These are phyloP conservation scores for Cloeon dipterum DNA, from an alignment of 2,888 invertebrate species.

Conservation along the genomic window DNA sequence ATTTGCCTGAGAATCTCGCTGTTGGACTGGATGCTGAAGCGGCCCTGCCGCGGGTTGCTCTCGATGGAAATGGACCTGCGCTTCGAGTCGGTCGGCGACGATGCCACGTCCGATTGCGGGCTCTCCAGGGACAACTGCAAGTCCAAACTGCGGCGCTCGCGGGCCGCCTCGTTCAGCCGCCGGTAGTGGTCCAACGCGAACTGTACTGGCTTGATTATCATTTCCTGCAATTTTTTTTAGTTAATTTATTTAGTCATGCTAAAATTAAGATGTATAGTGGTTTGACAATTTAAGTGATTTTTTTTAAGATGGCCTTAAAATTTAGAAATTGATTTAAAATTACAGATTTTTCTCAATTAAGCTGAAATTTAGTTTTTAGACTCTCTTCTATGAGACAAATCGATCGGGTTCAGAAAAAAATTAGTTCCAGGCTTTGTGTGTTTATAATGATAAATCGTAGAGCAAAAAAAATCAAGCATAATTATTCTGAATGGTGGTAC, in stretches of 20 bases:
- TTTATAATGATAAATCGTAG: no score
- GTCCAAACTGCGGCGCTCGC: conserved; percentile 18
- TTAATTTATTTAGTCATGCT: neutral
- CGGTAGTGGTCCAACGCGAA: conserved; percentile 36
- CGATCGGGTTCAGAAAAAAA: no score
- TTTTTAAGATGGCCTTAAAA: no score
- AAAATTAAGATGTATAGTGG: no score
- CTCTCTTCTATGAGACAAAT: no score
- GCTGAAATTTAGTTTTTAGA: no score
- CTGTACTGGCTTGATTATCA: conserved; percentile 34
- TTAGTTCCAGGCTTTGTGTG: no score
- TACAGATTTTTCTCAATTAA: no score
- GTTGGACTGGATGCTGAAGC: neutral
- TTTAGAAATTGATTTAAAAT: no score
- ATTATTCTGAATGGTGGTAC: no score
- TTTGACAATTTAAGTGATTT: no score
- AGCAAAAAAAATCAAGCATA: no score
- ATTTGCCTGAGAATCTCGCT: conserved; percentile 2
- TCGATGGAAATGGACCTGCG: conserved; percentile 20
- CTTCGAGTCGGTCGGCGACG: conserved; percentile 29
- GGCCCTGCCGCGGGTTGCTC: conserved; percentile 15
- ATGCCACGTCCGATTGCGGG: conserved; percentile 18
- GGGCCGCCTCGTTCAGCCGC: conserved; percentile 31
- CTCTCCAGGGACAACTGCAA: conserved; percentile 18
- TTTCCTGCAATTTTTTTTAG: conserved; percentile 20